phyloP scores from a whole-genome alignment of 2,113 vertebrate genomes.

The Oreocharis arfaki region DNA sequence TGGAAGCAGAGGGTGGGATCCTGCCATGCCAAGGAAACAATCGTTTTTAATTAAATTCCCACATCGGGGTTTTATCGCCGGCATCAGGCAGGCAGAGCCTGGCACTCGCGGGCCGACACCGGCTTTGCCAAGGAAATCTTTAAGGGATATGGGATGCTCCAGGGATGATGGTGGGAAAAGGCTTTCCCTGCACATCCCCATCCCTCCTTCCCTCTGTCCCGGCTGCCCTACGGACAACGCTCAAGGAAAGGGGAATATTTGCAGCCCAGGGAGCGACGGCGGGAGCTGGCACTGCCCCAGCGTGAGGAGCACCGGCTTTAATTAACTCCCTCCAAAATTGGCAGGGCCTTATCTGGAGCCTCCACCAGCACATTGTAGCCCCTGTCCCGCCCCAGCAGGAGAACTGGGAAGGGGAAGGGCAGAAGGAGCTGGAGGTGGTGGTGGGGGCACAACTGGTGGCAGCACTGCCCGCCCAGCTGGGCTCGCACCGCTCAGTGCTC shows the following conservation, averaged over 20 bases:
- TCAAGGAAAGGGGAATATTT: not conserved
- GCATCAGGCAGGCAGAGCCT: not conserved
- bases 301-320: not conserved
- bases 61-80: not conserved
- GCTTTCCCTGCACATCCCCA: not conserved
- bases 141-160: fast-evolving
- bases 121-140: not conserved
- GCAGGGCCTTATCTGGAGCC: not conserved
- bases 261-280: not conserved
- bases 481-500: not conserved
- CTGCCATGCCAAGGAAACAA: not conserved
- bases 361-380: not conserved
- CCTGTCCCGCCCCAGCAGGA: not conserved
- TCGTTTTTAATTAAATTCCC: constrained; percentile 31
- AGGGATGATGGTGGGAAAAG: not conserved
- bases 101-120: fast-evolving
- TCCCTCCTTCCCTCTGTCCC: not conserved
- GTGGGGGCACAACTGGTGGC: not conserved
- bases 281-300: not conserved
- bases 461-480: not conserved
- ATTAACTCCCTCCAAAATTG: constrained; percentile 53
- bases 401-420: not conserved
- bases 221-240: not conserved
- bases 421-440: not conserved
- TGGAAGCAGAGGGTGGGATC: not conserved